A percentile compares a stretch with the other conserved stretches of the same genome.
Conservation (phyloP, 2,113 vertebrate species). For the Thymallus thymallus region DNA sequence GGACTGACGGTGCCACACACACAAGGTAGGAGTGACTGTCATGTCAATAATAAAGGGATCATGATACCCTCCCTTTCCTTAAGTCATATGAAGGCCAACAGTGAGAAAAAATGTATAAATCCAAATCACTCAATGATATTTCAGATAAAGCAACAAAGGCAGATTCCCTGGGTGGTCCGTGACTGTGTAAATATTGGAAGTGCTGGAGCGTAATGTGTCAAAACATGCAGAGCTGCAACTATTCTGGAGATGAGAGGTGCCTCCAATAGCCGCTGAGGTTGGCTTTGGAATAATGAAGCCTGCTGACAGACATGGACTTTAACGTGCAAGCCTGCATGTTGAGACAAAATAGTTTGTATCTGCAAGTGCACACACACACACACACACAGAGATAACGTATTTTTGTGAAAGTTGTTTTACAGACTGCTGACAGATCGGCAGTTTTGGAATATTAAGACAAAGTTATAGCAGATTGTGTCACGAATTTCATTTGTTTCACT, state of each 20-base stretch:
- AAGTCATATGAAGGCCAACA: neutral
- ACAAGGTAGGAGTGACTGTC: neutral
- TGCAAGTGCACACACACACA: neutral
- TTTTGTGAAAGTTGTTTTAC: slow-evolving; percentile 5
- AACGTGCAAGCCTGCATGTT: slow-evolving; percentile 39
- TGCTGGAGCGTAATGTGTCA: slow-evolving; percentile 49
- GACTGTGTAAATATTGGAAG: slow-evolving; percentile 34
- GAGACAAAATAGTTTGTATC: slow-evolving; percentile 8
- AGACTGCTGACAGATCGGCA: neutral
- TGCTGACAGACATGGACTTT: slow-evolving; percentile 58
- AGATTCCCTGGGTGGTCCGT: slow-evolving; percentile 32
- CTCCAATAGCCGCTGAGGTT: slow-evolving; percentile 45
- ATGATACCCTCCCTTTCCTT: neutral
- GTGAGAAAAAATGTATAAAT: neutral
- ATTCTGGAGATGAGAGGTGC: slow-evolving; percentile 46
- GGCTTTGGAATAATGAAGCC: slow-evolving; percentile 49
- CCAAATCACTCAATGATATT: neutral
- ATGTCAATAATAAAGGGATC: neutral
- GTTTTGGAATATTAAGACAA: neutral
- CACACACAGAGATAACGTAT: neutral
- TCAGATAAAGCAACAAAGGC: slow-evolving; percentile 6
- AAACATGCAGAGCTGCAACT: slow-evolving; percentile 33
- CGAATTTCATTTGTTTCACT: neutral
- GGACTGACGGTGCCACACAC: neutral
- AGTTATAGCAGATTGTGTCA: no score